Base-by-base conservation (phyloP, 2,797 vertebrate species). In the Chaenodraco wilsoni region DNA sequence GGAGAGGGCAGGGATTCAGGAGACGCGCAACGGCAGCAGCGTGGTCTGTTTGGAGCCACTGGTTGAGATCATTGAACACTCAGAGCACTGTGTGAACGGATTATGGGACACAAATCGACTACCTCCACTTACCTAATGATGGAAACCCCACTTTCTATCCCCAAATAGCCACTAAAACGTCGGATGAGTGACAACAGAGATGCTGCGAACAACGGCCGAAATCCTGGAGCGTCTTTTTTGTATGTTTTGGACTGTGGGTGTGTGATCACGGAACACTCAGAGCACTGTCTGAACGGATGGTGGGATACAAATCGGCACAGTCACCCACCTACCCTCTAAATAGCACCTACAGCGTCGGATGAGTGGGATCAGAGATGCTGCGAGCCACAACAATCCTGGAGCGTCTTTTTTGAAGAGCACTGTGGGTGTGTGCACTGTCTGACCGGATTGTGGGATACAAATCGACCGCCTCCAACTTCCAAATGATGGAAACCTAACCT, bases 1-100 rank as follows among this genome's bases (percentile, higher is more conserved):
- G 81, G 87, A 89, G 84, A 91, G 81, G 86, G 82, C 74, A 83
- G 79, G 82, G 70, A 83, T 79, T 72, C 77, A 17, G 61, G 67
- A 84, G 86, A 76, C 80, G 85, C 89, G 79, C 86, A 82, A 31
- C 52, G 48, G 71, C 82, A 49, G 45, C 82, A 62, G 77, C 67
- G 41, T 83, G 80, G 80, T 87, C 49, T 72, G 56, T 51, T 59
- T 54, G 72, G 79, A 84, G 83, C 74, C 81, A 72, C 83, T 58
- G 81, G 78, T 69, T 77, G 82, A 85, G 83, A 84, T 79, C 89
- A 55, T 63, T 79, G 69, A 63, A 45, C 79, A 41, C 76, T 75
- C n/a, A 0, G 63, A 69, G 52, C 65, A 4, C 66, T 62, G 55
- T 65, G 59, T 23, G 78, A 61, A 12, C 61, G 58, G 62, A 69